A percentile compares a stretch with the other conserved stretches of the same genome.
Evolutionary conservation across 2,888 invertebrate species (phyloP).

Genomic region (Stenolophus ochropezus): DNA sequence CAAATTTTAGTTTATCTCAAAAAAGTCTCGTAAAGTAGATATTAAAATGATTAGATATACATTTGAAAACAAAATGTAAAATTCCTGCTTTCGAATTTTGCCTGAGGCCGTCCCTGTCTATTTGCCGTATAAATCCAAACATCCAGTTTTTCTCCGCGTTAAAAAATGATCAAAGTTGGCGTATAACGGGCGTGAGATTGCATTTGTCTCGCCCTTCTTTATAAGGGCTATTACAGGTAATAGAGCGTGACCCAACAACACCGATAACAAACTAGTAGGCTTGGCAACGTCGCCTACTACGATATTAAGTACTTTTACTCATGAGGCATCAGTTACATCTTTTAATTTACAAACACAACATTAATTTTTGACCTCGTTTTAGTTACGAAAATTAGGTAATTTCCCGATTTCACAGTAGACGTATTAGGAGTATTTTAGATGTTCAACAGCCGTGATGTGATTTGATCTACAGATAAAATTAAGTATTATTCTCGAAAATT

Average conservation of each 20-base stretch:
- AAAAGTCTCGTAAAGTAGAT: slow-evolving; percentile 25
- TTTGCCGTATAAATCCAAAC: slow-evolving; percentile 38
- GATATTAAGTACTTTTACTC: slow-evolving; percentile 26
- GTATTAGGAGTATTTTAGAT: slow-evolving; percentile 41
- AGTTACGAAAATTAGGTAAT: slow-evolving; percentile 42
- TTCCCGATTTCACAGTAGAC: slow-evolving; percentile 32
- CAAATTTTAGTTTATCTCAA: slow-evolving; percentile 6
- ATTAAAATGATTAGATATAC: slow-evolving; percentile 35
- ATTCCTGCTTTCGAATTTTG: slow-evolving; percentile 6
- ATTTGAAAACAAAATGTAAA: slow-evolving; percentile 7
- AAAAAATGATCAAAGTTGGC: slow-evolving; percentile 44
- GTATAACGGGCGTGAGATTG: slow-evolving; percentile 46
- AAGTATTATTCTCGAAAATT: slow-evolving; percentile 38
- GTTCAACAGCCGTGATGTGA: slow-evolving; percentile 36
- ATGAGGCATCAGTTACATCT: slow-evolving; percentile 31
- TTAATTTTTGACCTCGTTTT: slow-evolving; percentile 41
- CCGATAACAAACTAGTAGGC: slow-evolving; percentile 15
- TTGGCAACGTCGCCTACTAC: slow-evolving; percentile 9
- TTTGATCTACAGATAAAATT: slow-evolving; percentile 19
- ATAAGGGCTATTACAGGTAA: slow-evolving; percentile 49
- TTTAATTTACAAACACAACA: slow-evolving; percentile 29
- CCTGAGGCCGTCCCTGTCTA: slow-evolving; percentile 25
- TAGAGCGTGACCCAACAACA: slow-evolving; percentile 27
- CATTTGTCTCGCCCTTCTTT: slow-evolving; percentile 52
- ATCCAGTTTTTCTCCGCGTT: slow-evolving; percentile 5